phyloP scores from a whole-genome alignment of 2,888 invertebrate species.

The Anagyrus pseudococci region DNA sequence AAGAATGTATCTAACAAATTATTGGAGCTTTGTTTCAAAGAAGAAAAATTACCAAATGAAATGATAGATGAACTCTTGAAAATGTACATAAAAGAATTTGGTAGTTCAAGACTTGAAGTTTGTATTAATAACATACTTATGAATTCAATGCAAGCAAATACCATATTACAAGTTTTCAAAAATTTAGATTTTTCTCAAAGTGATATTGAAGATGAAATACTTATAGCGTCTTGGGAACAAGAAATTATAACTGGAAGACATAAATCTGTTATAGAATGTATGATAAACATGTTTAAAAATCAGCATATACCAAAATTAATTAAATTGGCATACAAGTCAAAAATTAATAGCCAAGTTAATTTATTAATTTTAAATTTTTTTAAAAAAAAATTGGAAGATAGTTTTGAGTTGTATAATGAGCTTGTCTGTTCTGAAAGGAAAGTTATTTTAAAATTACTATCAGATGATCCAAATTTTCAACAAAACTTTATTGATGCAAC shows the following conservation, averaged over 20 bases:
- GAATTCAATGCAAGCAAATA: constrained; percentile 47
- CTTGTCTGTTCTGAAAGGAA: constrained; percentile 53
- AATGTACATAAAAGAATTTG: constrained; percentile 60
- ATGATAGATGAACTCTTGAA: constrained; percentile 61
- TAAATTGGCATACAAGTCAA: constrained; percentile 47
- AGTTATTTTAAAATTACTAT: constrained; percentile 54
- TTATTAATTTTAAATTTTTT: constrained; percentile 47
- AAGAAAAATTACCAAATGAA: constrained; percentile 49
- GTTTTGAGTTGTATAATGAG: constrained; percentile 48
- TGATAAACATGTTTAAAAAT: constrained; percentile 55
- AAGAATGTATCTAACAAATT: constrained; percentile 62
- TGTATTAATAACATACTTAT: constrained; percentile 51
- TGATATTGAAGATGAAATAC: constrained; percentile 49
- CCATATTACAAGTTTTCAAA: constrained; percentile 45
- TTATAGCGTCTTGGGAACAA: constrained; percentile 51
- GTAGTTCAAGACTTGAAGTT: constrained; percentile 59
- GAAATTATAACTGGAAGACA: constrained; percentile 49
- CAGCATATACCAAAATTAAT: constrained; percentile 53
- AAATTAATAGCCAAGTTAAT: constrained; percentile 41
- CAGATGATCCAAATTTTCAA: constrained; percentile 56
- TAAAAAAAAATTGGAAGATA: constrained; percentile 41
- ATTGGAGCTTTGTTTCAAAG: constrained; percentile 61
- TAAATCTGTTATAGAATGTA: constrained; percentile 46
- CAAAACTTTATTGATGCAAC: constrained; percentile 61
- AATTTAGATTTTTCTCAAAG: constrained; percentile 44